These are phyloP conservation scores for Neotragus moschatus DNA, from an alignment of 2,113 vertebrate genomes.

Conservation along the genomic window DNA sequence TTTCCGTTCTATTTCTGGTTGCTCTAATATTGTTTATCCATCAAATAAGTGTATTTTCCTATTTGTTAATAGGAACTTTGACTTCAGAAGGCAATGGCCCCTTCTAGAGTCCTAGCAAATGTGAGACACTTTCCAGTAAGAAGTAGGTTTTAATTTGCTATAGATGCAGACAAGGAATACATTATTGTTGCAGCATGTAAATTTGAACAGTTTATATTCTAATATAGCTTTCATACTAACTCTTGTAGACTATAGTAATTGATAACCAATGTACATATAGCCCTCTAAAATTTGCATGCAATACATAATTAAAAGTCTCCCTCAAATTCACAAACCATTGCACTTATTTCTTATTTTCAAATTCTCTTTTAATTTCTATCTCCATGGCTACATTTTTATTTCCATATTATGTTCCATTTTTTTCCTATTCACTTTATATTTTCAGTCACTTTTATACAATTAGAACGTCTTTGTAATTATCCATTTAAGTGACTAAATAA, in stretches of 20 bases:
- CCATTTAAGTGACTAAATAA: background rate
- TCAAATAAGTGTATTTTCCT: background rate
- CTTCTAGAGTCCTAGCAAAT: background rate
- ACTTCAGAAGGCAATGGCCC: background rate
- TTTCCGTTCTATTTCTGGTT: background rate
- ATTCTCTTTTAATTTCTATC: background rate
- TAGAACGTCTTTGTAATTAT: background rate
- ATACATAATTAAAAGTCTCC: background rate
- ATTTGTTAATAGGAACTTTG: background rate
- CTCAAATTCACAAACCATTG: background rate
- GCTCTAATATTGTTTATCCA: background rate
- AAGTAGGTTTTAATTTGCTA: background rate
- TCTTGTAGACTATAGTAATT: background rate
- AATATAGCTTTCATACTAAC: background rate
- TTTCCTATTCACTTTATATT: background rate
- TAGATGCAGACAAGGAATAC: background rate
- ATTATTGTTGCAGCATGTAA: background rate
- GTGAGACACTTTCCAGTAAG: background rate
- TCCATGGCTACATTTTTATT: background rate
- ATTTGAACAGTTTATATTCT: background rate
- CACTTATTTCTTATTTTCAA: constrained; percentile 13
- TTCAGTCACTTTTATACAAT: background rate
- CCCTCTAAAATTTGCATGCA: background rate
- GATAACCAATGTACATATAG: background rate
- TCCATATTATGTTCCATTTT: background rate